Percentiles rank a stretch among this genome's conserved stretches.
phyloP scores from a whole-genome alignment of 2,113 vertebrate species.

The Craseonycteris thonglongyai region DNA sequence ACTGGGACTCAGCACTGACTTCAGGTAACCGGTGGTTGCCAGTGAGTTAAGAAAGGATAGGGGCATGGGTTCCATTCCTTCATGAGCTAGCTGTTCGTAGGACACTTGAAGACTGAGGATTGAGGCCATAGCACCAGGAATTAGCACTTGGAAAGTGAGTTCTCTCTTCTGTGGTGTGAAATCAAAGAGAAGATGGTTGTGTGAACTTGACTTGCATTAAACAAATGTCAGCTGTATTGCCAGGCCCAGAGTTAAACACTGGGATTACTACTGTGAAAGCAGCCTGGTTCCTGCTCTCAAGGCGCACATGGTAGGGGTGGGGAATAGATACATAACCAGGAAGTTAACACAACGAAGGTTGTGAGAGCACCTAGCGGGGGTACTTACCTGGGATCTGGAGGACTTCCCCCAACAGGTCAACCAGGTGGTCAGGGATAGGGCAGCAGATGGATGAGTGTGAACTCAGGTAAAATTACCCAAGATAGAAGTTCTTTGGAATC shows the following conservation, averaged over 20 bases:
- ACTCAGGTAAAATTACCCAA: neutral
- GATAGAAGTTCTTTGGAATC: neutral
- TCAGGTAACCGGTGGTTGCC: neutral
- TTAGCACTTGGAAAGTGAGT: neutral
- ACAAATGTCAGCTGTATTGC: neutral
- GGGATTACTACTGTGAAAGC: neutral
- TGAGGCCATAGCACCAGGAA: neutral
- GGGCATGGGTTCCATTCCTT: neutral
- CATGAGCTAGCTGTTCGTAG: neutral
- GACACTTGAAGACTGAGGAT: neutral
- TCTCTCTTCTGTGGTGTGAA: neutral
- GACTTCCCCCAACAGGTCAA: too few relatives aligned
- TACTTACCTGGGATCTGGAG: neutral
- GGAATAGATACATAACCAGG: neutral
- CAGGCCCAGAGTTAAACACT: neutral
- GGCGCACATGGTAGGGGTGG: too few relatives aligned
- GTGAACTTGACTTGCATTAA: neutral
- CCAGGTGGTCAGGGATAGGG: neutral
- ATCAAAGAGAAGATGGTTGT: neutral
- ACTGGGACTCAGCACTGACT: neutral
- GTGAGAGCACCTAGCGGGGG: neutral
- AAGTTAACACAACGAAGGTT: neutral
- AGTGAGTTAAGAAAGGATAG: neutral
- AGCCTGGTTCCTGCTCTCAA: neutral
- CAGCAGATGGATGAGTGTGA: neutral